phyloP scores from a whole-genome alignment of 2,113 vertebrate species.

The Neogobius melanostomus region DNA sequence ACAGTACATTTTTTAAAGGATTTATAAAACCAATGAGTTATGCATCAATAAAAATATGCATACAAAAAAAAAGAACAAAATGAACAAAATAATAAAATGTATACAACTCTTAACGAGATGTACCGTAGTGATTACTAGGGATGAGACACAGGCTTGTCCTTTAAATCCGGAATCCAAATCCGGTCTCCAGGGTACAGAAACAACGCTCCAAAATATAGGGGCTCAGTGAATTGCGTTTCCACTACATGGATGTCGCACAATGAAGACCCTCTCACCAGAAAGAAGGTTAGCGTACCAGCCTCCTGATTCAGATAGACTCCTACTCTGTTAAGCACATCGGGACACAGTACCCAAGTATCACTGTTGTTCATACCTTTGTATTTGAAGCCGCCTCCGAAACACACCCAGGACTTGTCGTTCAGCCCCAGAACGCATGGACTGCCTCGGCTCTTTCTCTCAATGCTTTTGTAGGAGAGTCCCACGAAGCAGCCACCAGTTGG shows the following conservation, averaged over 20 bases:
- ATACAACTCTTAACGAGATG: too few species aligned
- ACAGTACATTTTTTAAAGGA: too few species aligned
- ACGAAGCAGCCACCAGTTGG: background rate
- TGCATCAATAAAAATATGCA: too few species aligned
- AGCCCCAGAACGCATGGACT: background rate
- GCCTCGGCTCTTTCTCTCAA: background rate
- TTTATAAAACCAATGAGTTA: too few species aligned
- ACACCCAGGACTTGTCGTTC: background rate
- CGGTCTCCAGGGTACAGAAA: background rate
- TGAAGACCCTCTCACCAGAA: background rate
- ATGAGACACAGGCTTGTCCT: background rate
- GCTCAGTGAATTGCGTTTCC: background rate
- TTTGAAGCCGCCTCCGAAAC: background rate
- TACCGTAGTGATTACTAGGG: too few species aligned
- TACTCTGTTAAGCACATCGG: background rate
- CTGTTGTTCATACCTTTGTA: background rate
- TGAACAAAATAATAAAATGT: too few species aligned
- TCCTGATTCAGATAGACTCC: background rate
- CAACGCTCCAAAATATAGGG: background rate
- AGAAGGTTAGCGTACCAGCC: background rate
- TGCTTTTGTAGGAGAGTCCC: background rate
- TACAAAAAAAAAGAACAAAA: background rate
- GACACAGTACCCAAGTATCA: background rate
- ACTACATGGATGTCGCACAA: background rate
- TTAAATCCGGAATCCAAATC: background rate